Evolutionary conservation across 2,888 invertebrate genomes (phyloP).

Genomic region (Halocaridina rubra): DNA sequence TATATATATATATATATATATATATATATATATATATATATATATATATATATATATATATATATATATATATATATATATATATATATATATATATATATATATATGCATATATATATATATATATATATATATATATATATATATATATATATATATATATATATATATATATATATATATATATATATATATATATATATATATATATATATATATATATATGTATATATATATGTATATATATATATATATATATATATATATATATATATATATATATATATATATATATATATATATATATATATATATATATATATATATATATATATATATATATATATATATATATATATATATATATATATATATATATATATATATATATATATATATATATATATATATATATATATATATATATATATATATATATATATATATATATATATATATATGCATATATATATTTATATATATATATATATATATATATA

Average conservation of each 20-base stretch:
- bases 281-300: neutral
- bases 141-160: neutral
- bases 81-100: neutral
- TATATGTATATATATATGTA: neutral
- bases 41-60: neutral
- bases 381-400: constrained; percentile 1
- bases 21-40: neutral
- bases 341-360: constrained; percentile 5
- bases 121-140: neutral
- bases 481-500: constrained; percentile 1
- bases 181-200: constrained; percentile 2
- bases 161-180: neutral
- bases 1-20: neutral
- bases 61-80: neutral
- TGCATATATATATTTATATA: neutral
- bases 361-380: constrained; percentile 11
- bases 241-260: neutral
- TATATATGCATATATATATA: neutral
- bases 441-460: constrained; percentile 6
- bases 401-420: neutral
- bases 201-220: constrained; percentile 5
- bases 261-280: neutral
- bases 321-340: neutral
- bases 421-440: neutral
- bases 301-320: neutral